phyloP scores from a whole-genome alignment of 2,113 vertebrate species.

The Ailuropoda melanoleuca region DNA sequence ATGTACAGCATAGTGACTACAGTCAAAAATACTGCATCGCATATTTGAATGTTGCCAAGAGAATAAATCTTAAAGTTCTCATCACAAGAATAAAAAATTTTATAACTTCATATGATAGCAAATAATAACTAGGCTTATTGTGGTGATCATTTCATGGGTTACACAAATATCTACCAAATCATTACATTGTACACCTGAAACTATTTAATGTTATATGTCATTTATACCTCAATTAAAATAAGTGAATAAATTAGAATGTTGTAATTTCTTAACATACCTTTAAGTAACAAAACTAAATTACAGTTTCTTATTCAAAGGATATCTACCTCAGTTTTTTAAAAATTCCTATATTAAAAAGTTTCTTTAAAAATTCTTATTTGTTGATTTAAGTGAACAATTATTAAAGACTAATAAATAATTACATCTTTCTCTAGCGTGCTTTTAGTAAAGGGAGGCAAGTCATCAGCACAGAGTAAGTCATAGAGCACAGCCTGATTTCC shows the following conservation, averaged over 20 bases:
- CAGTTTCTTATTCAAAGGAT: slow-evolving; percentile 36
- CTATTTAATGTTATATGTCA: neutral
- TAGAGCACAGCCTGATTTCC: neutral
- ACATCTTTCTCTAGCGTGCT: neutral
- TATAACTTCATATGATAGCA: neutral
- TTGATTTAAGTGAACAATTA: neutral
- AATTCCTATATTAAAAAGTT: neutral
- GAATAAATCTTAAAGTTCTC: neutral
- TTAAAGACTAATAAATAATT: neutral
- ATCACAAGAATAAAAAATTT: neutral
- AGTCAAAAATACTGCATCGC: neutral
- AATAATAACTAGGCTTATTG: neutral
- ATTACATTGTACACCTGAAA: neutral
- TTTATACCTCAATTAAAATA: neutral
- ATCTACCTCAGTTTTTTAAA: neutral
- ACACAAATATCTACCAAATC: neutral
- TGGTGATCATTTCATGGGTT: neutral
- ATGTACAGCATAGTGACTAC: neutral
- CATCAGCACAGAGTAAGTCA: neutral
- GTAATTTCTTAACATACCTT: slow-evolving; percentile 57
- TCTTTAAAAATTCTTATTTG: neutral
- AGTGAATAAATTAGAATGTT: neutral
- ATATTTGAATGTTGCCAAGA: neutral
- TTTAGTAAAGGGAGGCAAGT: neutral
- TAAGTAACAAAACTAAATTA: slow-evolving; percentile 34